These are phyloP conservation scores for Drosophila funebris DNA, from an alignment of 1,140 invertebrate genomes.

Conservation along the genomic window DNA sequence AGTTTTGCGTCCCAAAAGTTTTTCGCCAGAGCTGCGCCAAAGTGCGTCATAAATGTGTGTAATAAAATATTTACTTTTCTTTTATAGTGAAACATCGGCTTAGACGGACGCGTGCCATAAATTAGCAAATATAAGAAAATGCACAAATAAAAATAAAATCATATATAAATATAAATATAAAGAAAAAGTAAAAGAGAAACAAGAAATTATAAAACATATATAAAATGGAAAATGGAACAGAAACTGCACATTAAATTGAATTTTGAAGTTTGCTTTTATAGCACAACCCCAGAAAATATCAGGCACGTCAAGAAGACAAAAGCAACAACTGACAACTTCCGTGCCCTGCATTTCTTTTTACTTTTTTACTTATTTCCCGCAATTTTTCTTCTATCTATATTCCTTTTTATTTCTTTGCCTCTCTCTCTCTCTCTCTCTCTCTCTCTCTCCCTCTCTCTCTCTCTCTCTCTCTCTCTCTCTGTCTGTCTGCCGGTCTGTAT, in stretches of 20 bases:
- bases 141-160: not conserved
- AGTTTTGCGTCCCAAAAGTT: constrained; percentile 61
- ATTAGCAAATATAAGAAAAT: constrained; percentile 17
- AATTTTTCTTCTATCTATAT: not conserved
- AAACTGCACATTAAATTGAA: constrained; percentile 30
- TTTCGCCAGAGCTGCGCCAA: constrained; percentile 56
- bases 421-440: too few species aligned
- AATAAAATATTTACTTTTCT: constrained; percentile 58
- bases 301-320: constrained; percentile 18
- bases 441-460: too few species aligned
- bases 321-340: constrained; percentile 43
- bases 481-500: too few species aligned
- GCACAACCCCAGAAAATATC: not conserved
- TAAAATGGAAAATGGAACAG: not conserved
- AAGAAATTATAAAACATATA: not conserved
- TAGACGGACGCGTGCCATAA: constrained; percentile 37
- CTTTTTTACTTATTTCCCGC: constrained; percentile 12
- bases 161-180: not conserved
- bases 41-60: constrained; percentile 58
- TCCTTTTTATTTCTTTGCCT: not conserved
- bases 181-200: constrained; percentile 1
- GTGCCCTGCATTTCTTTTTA: constrained; percentile 12
- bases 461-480: too few species aligned
- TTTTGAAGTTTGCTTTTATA: not conserved
- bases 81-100: constrained; percentile 32